These are phyloP conservation scores for Neolamprologus kungweensis DNA, from an alignment of 2,113 vertebrate species.

Conservation along the genomic window DNA sequence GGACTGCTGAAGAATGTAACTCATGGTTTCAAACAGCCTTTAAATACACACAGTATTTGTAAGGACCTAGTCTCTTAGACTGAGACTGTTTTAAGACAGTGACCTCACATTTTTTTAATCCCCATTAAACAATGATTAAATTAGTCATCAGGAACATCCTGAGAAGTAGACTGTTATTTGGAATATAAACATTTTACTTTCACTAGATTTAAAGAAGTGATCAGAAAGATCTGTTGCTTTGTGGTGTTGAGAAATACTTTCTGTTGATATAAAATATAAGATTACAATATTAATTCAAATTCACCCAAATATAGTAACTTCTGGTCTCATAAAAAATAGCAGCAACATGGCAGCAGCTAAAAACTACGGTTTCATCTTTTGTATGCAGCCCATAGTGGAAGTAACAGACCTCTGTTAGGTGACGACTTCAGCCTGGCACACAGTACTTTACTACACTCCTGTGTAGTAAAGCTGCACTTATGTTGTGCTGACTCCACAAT, in stretches of 20 bases:
- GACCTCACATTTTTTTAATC: background rate
- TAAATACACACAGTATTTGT: background rate
- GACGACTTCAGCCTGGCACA: slow-evolving; percentile 87
- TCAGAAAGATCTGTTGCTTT: background rate
- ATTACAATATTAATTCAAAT: background rate
- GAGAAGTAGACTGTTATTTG: background rate
- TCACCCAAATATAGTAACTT: background rate
- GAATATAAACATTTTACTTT: background rate
- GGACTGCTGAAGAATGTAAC: background rate
- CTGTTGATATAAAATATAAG: background rate
- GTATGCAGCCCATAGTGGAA: background rate
- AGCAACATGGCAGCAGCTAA: background rate
- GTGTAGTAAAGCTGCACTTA: background rate
- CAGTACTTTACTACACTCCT: slow-evolving; percentile 67
- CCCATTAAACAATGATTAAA: background rate
- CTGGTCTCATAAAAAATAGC: background rate
- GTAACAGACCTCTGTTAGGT: slow-evolving; percentile 79
- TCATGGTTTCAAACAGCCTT: background rate
- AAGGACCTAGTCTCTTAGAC: background rate
- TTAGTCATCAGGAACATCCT: background rate
- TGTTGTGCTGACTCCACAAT: background rate
- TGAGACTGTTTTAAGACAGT: background rate
- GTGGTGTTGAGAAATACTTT: background rate
- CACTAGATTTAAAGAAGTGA: background rate
- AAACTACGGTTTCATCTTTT: background rate